These are phyloP conservation scores for Paramormyrops hopkinsi DNA, from an alignment of 2,797 vertebrate genomes.

Conservation along the genomic window DNA sequence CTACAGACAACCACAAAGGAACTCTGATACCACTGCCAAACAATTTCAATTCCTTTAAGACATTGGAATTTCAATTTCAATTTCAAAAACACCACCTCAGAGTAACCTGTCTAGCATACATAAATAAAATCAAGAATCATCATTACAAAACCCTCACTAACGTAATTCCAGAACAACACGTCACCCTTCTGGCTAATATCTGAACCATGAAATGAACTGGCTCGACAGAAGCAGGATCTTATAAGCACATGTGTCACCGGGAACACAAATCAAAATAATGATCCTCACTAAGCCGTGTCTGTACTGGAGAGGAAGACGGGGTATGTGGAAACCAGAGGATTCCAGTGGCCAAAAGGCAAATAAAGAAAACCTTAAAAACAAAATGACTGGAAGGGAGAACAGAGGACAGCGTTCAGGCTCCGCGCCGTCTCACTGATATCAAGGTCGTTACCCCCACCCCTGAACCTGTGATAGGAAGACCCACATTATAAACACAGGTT, in stretches of 20 bases:
- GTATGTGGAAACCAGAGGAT: not conserved
- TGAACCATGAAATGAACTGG: not conserved
- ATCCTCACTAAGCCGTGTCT: not conserved
- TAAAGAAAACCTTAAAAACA: not conserved
- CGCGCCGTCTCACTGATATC: not conserved
- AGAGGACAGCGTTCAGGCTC: not conserved
- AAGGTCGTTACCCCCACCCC: not conserved
- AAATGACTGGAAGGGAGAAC: not conserved
- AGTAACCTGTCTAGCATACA: not conserved
- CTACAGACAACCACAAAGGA: not conserved
- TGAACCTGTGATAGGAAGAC: not conserved
- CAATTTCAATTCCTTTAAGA: not conserved
- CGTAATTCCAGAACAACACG: not conserved
- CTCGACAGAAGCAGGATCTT: not conserved
- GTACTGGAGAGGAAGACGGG: not conserved
- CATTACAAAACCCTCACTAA: not conserved
- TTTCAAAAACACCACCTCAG: not conserved
- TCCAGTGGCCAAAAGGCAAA: not conserved
- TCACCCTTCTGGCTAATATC: conserved; percentile 2
- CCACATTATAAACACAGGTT: not conserved
- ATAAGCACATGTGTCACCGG: not conserved
- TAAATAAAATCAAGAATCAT: not conserved
- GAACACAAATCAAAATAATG: conserved; percentile 5
- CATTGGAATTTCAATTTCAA: not conserved
- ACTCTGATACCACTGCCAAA: not conserved